Conservation (phyloP, 2,888 invertebrate species). For the Drosophila conformis region DNA sequence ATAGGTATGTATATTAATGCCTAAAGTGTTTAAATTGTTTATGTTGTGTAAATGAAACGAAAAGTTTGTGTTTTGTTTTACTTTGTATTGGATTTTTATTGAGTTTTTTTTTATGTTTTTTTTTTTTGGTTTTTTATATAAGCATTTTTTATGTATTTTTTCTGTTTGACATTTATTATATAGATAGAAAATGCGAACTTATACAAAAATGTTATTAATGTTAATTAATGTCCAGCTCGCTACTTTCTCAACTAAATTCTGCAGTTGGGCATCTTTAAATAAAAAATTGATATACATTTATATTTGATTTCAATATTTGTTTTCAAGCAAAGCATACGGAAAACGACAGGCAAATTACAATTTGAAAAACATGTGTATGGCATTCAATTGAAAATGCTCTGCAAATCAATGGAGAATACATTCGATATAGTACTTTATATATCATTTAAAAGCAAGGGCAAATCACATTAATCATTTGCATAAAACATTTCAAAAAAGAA, state of each 20-base stretch:
- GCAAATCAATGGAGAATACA: slow-evolving; percentile 55
- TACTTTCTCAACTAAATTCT: slow-evolving; percentile 51
- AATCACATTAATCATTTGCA: neutral
- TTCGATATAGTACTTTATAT: neutral
- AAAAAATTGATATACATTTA: slow-evolving; percentile 34
- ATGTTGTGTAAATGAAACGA: slow-evolving; percentile 66
- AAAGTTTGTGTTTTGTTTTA: slow-evolving; percentile 55
- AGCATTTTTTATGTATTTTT: slow-evolving; percentile 70
- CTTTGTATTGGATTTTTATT: slow-evolving; percentile 54
- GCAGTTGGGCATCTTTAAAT: slow-evolving; percentile 36
- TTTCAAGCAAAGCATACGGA: slow-evolving; percentile 47
- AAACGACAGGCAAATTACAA: slow-evolving; percentile 46
- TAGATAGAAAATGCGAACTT: slow-evolving; percentile 73
- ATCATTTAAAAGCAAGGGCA: slow-evolving; percentile 7
- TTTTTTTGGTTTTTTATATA: slow-evolving; percentile 39
- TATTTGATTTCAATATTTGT: slow-evolving; percentile 10
- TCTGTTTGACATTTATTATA: slow-evolving; percentile 71
- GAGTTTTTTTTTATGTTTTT: slow-evolving; percentile 33
- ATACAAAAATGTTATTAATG: slow-evolving; percentile 46
- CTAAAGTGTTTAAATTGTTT: slow-evolving; percentile 47
- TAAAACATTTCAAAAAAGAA: slow-evolving; percentile 1
- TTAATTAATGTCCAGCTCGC: slow-evolving; percentile 26
- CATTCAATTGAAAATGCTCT: slow-evolving; percentile 45
- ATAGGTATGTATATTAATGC: slow-evolving; percentile 42
- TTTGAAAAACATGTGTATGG: slow-evolving; percentile 39